Base-by-base conservation (phyloP, 2,888 invertebrate species). In the Orthonevra nobilis region DNA sequence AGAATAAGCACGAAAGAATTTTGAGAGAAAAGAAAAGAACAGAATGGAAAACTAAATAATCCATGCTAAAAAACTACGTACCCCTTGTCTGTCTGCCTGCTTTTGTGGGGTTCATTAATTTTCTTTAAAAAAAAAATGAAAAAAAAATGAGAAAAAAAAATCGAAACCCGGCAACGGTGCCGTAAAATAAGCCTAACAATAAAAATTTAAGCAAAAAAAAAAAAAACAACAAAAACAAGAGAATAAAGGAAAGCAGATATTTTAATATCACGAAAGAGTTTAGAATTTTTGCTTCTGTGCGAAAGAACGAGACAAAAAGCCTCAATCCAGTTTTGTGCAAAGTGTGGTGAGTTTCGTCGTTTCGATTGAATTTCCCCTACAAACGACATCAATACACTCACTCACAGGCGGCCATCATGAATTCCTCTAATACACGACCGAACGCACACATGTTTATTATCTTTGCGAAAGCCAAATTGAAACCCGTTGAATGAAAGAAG, bases 331-430 rank as follows among this genome's bases (percentile, higher is more conserved):
- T n/a, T n/a, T n/a, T n/a, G n/a, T n/a, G n/a, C n/a, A n/a, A n/a
- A 42, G 60, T 68, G 73, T 73, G 79, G 79, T 79, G 79, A 79
- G 44, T 79, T 73, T 73, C 17, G 6, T 38, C 15, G 44, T 79
- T 73, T 73, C 17, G 6, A 44, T 19, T 1, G 2, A 1, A 26
- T 68, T 79, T 73, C 79, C 68, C 79, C 79, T 79, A 1, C 61
- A 61, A 66, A 30, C 20, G 36, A 40, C 30, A 30, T 30, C 32
- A 48, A 40, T n/a, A 26, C 34, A 42, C 12, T n/a, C n/a, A n/a
- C n/a, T n/a, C n/a, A n/a, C n/a, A n/a, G 63, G 60, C 79, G 54
- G 79, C 79, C 79, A 79, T 79, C 61, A 79, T 79, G 73, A 56
- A 73, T 61, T 72, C 63, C 44, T 9, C 42, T 19, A 20, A 66